phyloP scores from a whole-genome alignment of 1,140 invertebrate genomes.

The Aculops lycopersici region DNA sequence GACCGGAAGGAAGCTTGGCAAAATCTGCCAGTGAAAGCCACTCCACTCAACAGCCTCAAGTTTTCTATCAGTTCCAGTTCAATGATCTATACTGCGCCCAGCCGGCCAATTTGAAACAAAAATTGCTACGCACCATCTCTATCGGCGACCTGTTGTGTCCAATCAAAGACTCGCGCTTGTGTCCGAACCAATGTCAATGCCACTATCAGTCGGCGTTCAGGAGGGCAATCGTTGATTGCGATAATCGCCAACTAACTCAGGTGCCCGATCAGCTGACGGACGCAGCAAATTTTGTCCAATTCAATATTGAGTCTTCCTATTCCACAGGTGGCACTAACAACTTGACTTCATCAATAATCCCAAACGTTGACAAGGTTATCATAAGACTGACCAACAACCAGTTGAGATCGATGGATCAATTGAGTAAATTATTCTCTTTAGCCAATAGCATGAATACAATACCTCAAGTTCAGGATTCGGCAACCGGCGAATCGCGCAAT shows the following conservation, averaged over 20 bases:
- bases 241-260: constrained; percentile 1
- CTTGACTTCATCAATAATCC: constrained; percentile 12
- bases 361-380: constrained; percentile 16
- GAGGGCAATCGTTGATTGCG: constrained; percentile 7
- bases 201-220: constrained; percentile 3
- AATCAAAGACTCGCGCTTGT: constrained; percentile 4
- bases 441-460: too few species aligned
- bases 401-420: neutral
- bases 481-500: too few species aligned
- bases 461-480: too few species aligned
- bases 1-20: neutral
- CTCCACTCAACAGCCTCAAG: neutral
- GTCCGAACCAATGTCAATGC: constrained; percentile 9
- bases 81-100: constrained; percentile 4
- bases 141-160: constrained; percentile 6
- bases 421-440: constrained; percentile 4
- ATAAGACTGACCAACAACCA: constrained; percentile 1
- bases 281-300: constrained; percentile 2
- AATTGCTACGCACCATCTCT: constrained; percentile 1
- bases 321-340: neutral
- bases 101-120: constrained; percentile 7
- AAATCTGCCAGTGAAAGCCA: constrained; percentile 2
- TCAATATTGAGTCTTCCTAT: neutral
- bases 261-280: constrained; percentile 4
- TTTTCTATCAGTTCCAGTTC: neutral